A percentile compares a stretch with the other conserved stretches of the same genome.
These are phyloP conservation scores for Leguminivora glycinivorella DNA, from an alignment of 1,140 invertebrate species.

Conservation along the genomic window DNA sequence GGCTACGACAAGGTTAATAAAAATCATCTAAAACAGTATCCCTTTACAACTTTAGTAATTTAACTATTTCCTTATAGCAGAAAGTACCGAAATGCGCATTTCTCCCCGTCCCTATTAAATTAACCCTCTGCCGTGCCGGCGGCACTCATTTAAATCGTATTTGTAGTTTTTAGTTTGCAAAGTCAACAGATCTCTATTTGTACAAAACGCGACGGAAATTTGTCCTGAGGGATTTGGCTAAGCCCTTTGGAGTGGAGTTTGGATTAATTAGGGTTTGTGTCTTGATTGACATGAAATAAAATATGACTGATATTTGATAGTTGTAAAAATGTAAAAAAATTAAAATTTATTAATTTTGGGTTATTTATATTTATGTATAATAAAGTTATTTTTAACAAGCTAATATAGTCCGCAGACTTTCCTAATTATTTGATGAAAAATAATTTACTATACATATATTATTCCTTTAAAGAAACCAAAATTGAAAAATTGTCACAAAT, in stretches of 20 bases:
- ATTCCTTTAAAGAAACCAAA: too few species aligned
- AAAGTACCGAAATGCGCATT: constrained; percentile 13
- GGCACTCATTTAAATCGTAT: constrained; percentile 66
- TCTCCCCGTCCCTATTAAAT: constrained; percentile 31
- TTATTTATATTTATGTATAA: too few species aligned
- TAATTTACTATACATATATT: too few species aligned
- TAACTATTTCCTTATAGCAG: not conserved
- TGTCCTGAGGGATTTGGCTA: not conserved
- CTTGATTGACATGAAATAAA: not conserved
- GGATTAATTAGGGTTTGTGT: constrained; percentile 31
- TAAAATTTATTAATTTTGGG: too few species aligned
- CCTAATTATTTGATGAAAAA: too few species aligned
- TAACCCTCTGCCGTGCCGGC: constrained; percentile 33
- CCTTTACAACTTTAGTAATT: not conserved
- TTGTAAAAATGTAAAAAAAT: too few species aligned
- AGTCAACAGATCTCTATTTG: constrained; percentile 53
- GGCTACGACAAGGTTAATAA: not conserved
- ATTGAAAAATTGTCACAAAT: too few species aligned
- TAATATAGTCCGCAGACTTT: too few species aligned
- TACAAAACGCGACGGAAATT: constrained; percentile 39
- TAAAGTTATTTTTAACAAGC: too few species aligned
- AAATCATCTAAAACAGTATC: not conserved
- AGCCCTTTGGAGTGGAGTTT: constrained; percentile 16
- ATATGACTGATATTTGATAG: too few species aligned
- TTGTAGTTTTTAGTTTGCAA: constrained; percentile 67